Evolutionary conservation across 2,113 vertebrate genomes (phyloP).

Genomic region (Pelodiscus sinensis): DNA sequence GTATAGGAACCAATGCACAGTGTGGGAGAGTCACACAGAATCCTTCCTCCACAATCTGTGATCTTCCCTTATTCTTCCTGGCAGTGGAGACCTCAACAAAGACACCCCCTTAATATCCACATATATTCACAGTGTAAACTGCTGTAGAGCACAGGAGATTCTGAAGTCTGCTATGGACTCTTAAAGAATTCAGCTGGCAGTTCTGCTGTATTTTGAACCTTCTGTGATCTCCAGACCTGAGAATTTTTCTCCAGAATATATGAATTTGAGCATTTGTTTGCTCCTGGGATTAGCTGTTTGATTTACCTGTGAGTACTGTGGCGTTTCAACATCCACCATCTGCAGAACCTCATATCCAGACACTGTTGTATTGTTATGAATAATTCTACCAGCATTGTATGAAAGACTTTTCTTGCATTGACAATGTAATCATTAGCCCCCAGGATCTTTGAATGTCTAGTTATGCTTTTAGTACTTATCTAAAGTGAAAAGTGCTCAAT

Average conservation of each 20-base stretch:
- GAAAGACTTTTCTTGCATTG: constrained; percentile 44
- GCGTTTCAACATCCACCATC: constrained; percentile 5
- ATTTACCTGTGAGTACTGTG: not conserved
- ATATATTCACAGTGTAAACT: not conserved
- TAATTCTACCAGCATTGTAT: constrained; percentile 3
- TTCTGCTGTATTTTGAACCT: not conserved
- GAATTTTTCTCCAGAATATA: not conserved
- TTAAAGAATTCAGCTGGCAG: not conserved
- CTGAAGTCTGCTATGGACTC: not conserved
- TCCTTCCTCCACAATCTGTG: not conserved
- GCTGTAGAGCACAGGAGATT: not conserved
- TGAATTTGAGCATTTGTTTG: not conserved
- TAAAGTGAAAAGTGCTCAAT: constrained; percentile 33
- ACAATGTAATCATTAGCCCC: constrained; percentile 33
- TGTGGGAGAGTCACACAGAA: not conserved
- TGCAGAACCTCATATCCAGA: not conserved
- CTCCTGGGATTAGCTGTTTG: not conserved
- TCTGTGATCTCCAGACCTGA: not conserved
- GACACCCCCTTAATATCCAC: not conserved
- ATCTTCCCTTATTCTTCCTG: not conserved
- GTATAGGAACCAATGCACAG: not conserved
- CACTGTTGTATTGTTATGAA: not conserved
- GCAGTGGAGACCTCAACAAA: accelerated
- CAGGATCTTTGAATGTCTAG: constrained; percentile 25
- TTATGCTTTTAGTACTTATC: not conserved